phyloP scores from a whole-genome alignment of 2,888 invertebrate genomes.

The Lamellibrachia satsuma region DNA sequence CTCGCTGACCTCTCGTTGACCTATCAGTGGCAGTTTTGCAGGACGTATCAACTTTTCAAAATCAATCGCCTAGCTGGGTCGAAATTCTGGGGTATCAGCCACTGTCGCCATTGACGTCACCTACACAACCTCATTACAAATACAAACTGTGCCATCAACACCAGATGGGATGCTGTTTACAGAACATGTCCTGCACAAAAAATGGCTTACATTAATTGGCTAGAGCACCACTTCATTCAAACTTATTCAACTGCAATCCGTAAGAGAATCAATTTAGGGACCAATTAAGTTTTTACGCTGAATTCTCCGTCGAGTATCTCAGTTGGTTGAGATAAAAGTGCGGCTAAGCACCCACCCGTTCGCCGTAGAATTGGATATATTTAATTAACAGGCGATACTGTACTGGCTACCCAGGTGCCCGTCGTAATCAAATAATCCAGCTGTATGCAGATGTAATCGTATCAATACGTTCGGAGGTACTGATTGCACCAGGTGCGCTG shows the following conservation, averaged over 20 bases:
- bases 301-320: background rate
- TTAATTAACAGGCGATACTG: background rate
- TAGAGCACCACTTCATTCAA: background rate
- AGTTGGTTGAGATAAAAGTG: background rate
- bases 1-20: no score
- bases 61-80: no score
- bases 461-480: background rate
- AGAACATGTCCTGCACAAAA: background rate
- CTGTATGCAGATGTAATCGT: background rate
- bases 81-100: no score
- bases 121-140: no score
- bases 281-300: background rate
- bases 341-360: background rate
- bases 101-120: no score
- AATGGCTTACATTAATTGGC: background rate
- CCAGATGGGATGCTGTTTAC: background rate
- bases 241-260: background rate
- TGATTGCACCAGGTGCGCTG: background rate
- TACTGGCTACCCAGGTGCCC: background rate
- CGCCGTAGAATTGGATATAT: background rate
- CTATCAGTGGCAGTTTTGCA: no score
- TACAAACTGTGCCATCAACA: no score
- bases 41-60: no score
- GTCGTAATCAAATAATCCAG: background rate
- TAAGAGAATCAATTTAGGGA: background rate